phyloP scores from a whole-genome alignment of 2,797 vertebrate genomes.

The Crenichthys baileyi region DNA sequence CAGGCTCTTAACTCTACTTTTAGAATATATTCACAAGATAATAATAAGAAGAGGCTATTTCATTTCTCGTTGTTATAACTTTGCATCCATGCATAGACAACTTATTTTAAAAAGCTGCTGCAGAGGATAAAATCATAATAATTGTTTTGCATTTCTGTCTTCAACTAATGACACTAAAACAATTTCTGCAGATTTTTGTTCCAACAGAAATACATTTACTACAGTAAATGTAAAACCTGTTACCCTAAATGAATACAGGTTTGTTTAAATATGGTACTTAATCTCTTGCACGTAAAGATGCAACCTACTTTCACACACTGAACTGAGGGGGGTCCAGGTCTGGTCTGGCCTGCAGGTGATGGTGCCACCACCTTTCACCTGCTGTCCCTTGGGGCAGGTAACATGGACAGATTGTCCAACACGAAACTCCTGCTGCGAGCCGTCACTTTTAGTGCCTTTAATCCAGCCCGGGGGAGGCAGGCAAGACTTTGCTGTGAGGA shows the following conservation, averaged over 20 bases:
- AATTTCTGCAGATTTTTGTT: background rate
- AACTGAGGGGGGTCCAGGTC: conserved; percentile 88
- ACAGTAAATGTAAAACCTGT: background rate
- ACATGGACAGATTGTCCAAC: conserved; percentile 88
- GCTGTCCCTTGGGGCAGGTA: conserved; percentile 89
- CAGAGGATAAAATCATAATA: background rate
- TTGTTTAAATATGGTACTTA: background rate
- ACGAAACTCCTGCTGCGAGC: conserved; percentile 83
- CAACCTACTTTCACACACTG: conserved; percentile 92
- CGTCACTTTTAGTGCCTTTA: conserved; percentile 68
- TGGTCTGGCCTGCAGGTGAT: conserved; percentile 91
- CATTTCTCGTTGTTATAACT: background rate
- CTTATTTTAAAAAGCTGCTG: background rate
- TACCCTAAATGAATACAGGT: background rate
- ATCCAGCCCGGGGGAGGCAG: conserved; percentile 88
- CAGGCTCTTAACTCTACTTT: background rate
- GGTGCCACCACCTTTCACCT: conserved; percentile 80
- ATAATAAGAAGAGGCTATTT: background rate
- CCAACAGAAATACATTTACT: background rate
- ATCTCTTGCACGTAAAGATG: background rate
- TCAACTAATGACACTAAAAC: background rate
- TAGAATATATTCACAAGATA: background rate
- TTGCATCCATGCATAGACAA: background rate
- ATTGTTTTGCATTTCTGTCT: background rate
- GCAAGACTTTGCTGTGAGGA: conserved; percentile 87